These are phyloP conservation scores for Aythya baeri DNA, from an alignment of 2,113 vertebrate species.

Conservation along the genomic window DNA sequence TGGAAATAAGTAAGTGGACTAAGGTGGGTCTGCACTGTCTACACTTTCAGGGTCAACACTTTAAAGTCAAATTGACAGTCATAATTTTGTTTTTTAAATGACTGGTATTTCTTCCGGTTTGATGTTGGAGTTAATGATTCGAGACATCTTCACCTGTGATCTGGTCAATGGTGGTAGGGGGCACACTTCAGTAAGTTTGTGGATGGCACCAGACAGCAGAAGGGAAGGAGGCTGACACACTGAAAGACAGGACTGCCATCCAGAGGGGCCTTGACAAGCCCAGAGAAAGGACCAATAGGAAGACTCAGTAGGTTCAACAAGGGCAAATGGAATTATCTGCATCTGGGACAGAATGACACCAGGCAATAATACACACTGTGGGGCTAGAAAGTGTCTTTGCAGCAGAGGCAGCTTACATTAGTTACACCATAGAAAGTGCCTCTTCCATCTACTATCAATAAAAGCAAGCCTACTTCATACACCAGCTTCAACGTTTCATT, in stretches of 20 bases:
- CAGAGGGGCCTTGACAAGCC: background rate
- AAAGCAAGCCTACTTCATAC: background rate
- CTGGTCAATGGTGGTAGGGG: background rate
- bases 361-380: background rate
- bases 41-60: background rate
- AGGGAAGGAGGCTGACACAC: background rate
- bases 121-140: background rate
- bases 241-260: background rate
- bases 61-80: background rate
- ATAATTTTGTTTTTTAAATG: background rate
- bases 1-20: background rate
- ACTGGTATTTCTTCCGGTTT: background rate
- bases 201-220: background rate
- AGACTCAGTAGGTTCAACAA: background rate
- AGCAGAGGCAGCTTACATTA: background rate
- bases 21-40: background rate
- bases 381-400: background rate
- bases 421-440: background rate
- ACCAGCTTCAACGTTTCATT: slow-evolving; percentile 7
- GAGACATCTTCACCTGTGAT: background rate
- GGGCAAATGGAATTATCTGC: background rate
- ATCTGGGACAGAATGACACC: background rate
- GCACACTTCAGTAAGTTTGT: background rate
- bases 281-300: background rate
- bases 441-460: background rate